Base-by-base conservation (phyloP, 1,140 invertebrate species). In the Neodiprion lecontei region DNA sequence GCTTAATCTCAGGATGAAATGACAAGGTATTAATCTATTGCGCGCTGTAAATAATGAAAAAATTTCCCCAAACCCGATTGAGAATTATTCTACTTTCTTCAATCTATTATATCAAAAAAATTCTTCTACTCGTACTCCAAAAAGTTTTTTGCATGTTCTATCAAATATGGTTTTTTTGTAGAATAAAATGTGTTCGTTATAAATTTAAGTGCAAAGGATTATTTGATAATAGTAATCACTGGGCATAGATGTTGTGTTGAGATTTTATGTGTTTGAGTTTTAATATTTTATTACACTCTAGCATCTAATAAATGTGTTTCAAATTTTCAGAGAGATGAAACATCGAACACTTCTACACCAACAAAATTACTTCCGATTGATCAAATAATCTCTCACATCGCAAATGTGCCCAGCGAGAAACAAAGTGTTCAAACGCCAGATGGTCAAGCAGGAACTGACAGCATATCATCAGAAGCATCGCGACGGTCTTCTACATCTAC, bases 261-360 rank as follows among this genome's bases (percentile, higher is more conserved):
- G 53, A 61, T 61, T 61, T 61, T 61, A 61, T 61, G 8, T 61
- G 53, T 5, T 14, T 14, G 11, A 61, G 53, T 61, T 61, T 61
- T 12, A 61, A 61, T 40, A 61, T 61, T 61, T 17, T 61, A 17
- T 61, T 61, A 17, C 53, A 17, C n/a, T 17, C 11, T 61, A 61
- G 53, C n/a, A 17, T 61, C n/a, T 61, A 61, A 61, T 61, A 61
- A 61, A 7, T 61, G 53, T 61, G 11, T 61, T 69, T 23, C 11
- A 28, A 69, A 14, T 82, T 88, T 80, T n/a, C 84, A 89, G 88
- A 87, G 88, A 85, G 88, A 88, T 78, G 87, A 89, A 84, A 89
- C 88, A 67, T 88, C 86, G 1, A 88, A 88, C 28, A 83, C 83
- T 10, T 85, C 82, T n/a, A 85, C 84, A 11, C 83, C 87, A n/a